Base-by-base conservation (phyloP, 2,113 vertebrate genomes). In the Leptobrachium ailaonicum region DNA sequence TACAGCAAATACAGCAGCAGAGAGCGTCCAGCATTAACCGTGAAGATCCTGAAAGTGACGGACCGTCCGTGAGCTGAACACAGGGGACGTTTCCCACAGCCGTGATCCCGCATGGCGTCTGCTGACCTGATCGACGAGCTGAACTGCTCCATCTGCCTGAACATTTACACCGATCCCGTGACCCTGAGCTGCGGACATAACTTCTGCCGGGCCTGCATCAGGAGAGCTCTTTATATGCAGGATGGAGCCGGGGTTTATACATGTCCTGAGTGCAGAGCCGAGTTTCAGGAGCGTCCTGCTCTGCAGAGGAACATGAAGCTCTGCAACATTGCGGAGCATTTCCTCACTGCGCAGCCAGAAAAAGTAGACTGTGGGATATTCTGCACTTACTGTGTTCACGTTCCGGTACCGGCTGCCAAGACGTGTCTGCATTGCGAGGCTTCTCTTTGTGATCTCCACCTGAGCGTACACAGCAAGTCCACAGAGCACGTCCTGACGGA, bases 171-270 rank as follows among this genome's bases (percentile, higher is more conserved):
- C 32, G 92, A 94, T 6, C 93, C 93, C 0, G 92, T 93, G 67
- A 91, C 92, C 41, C 92, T 94, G 4, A 90, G 92, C 82, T 94
- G 93, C 83, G 94, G 90, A 84, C 93, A 94, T 88, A 93, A 91
- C 82, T 93, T 94, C 89, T 94, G 93, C 83, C 84, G 87, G 4
- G 73, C 63, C 60, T 94, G 93, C 62, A 89, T 94, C 47, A 87
- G 87, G 79, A 62, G 56, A 0, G 76, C 45, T 40, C 54, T 78
- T 10, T 66, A 62, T 4, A 9, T 42, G 4, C 76, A 78, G 32
- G 76, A 71, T 2, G 42, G 68, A 1, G 11, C 11, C 2, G 43
- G 60, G n/a, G 45, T 7, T 0, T n/a, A 73, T 6, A 71, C 71
- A 3, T 95, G 94, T 77, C 92, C 92, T 0, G 80, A 90, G 12